Percentiles rank a stretch among this genome's conserved stretches.
phyloP scores from a whole-genome alignment of 64 coral and sea anemone genomes.

The Stichodactyla helianthus region DNA sequence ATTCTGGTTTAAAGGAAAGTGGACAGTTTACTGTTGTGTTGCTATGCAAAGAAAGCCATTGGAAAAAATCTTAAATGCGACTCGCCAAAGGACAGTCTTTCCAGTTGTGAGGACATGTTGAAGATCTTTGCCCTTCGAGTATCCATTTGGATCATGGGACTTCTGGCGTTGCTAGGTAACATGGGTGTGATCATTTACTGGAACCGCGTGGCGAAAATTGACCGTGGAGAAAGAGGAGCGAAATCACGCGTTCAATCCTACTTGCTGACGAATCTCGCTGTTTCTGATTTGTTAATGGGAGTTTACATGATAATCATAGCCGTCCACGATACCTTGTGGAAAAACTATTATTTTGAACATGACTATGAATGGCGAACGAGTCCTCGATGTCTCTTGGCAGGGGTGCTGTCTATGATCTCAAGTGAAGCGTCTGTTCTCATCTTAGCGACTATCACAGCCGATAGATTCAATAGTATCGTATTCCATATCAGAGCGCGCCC shows the following conservation, averaged over 20 bases:
- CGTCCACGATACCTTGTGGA: background rate
- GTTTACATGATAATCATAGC: conserved; percentile 32
- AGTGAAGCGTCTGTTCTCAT: conserved; percentile 29
- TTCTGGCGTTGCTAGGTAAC: conserved; percentile 24
- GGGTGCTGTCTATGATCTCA: conserved; percentile 18
- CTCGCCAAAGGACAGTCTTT: background rate
- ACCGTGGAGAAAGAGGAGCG: background rate
- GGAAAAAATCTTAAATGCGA: background rate
- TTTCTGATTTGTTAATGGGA: conserved; percentile 33
- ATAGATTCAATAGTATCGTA: conserved; percentile 27
- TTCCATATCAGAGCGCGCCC: conserved; percentile 13
- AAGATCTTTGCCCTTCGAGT: conserved; percentile 1
- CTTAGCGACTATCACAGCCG: conserved; percentile 21
- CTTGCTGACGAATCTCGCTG: conserved; percentile 26
- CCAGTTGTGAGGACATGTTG: conserved; percentile 44
- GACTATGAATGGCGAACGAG: conserved; percentile 8
- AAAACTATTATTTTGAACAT: conserved; percentile 18
- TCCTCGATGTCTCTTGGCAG: background rate
- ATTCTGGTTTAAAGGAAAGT: background rate
- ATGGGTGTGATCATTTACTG: conserved; percentile 16
- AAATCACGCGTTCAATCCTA: conserved; percentile 21
- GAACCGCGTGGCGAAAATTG: conserved; percentile 7
- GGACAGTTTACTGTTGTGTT: conserved; percentile 29
- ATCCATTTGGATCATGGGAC: conserved; percentile 35
- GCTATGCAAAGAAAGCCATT: conserved; percentile 26